Conservation (phyloP, 2,797 vertebrate genomes). For the Yasuhikotakia modesta region DNA sequence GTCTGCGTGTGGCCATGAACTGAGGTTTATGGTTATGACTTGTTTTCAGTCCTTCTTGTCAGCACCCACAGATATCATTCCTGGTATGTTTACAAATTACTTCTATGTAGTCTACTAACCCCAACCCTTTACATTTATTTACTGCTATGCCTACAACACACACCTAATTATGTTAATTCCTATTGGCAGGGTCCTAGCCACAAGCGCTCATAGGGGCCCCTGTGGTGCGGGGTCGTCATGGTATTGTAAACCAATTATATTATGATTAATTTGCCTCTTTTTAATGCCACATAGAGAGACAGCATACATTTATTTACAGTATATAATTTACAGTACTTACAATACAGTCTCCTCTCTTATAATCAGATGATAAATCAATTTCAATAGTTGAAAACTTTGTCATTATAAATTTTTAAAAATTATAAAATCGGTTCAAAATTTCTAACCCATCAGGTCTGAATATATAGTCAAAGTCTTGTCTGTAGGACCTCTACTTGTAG, state of each 20-base stretch:
- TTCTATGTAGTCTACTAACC: not conserved
- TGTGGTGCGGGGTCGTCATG: not conserved
- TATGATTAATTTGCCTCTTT: not conserved
- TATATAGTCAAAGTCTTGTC: too few relatives aligned
- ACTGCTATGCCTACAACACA: not conserved
- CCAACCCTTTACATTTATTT: not conserved
- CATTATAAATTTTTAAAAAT: too few relatives aligned
- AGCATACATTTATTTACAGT: too few relatives aligned
- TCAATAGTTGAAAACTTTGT: too few relatives aligned
- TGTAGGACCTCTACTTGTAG: too few relatives aligned
- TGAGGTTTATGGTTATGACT: slow-evolving; percentile 29
- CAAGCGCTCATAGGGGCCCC: not conserved
- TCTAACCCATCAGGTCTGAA: too few relatives aligned
- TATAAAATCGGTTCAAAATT: too few relatives aligned
- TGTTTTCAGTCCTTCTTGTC: slow-evolving; percentile 7
- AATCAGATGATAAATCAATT: too few relatives aligned
- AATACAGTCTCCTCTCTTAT: too few relatives aligned
- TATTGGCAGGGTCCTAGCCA: not conserved
- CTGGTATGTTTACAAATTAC: not conserved
- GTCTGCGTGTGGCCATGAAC: slow-evolving; percentile 9
- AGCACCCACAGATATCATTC: slow-evolving; percentile 13
- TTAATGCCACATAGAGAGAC: too few relatives aligned
- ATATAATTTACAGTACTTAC: too few relatives aligned
- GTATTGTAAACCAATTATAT: not conserved
- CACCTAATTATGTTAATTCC: not conserved